Conservation (phyloP, 2,797 vertebrate species). For the Bradypodion ventrale region DNA sequence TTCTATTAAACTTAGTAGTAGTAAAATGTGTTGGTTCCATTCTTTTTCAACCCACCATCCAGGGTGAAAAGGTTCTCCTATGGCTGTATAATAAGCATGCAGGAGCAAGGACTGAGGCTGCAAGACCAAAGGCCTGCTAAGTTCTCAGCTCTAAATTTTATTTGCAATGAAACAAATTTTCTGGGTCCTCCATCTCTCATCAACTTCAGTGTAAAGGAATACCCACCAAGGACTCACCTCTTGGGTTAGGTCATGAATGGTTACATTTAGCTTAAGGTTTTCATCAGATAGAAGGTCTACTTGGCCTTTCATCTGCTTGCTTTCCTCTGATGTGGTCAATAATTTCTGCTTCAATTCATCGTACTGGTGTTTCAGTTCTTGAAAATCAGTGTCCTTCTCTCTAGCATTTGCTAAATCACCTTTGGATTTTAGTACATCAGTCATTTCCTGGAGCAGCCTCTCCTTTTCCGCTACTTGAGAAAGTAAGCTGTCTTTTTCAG, state of each 20-base stretch:
- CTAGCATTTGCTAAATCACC: slow-evolving; percentile 44
- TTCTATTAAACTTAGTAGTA: too few species aligned
- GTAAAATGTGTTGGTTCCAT: too few species aligned
- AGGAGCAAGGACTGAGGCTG: too few species aligned
- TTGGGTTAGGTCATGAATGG: slow-evolving; percentile 61
- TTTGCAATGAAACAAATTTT: not conserved
- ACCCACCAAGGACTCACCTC: slow-evolving; percentile 69
- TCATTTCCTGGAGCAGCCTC: slow-evolving; percentile 65
- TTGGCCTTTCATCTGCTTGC: slow-evolving; percentile 62
- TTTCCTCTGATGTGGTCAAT: slow-evolving; percentile 50
- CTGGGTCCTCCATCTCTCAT: accelerated
- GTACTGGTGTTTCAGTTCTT: slow-evolving; percentile 54
- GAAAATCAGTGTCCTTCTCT: slow-evolving; percentile 49
- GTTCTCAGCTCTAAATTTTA: not conserved
- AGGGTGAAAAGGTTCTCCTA: too few species aligned
- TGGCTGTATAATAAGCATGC: not conserved
- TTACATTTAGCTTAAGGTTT: slow-evolving; percentile 55
- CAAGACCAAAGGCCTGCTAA: not conserved
- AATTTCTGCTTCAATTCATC: slow-evolving; percentile 61
- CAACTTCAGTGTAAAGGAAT: not conserved
- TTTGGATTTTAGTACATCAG: slow-evolving; percentile 62
- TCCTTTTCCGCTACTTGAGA: slow-evolving; percentile 69
- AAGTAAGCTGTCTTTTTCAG: slow-evolving; percentile 68
- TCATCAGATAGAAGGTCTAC: slow-evolving; percentile 63
- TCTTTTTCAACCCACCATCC: too few species aligned